Conservation (phyloP, 2,113 vertebrate genomes). For the Cololabis saira region DNA sequence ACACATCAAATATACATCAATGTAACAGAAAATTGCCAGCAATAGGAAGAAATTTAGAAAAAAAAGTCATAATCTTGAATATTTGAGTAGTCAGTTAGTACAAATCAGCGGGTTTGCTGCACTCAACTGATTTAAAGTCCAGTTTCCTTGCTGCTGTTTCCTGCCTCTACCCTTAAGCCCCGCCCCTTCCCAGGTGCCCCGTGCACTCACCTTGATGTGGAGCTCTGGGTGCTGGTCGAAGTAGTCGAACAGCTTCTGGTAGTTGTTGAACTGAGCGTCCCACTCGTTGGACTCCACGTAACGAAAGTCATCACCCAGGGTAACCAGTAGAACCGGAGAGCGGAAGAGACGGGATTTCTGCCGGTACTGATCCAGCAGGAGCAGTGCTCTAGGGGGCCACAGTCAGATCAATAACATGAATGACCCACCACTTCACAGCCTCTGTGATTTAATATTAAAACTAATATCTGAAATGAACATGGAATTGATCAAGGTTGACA, state of each 20-base stretch:
- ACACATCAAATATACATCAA: too few relatives aligned
- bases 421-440: too few relatives aligned
- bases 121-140: too few relatives aligned
- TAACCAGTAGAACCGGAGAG: constrained; percentile 87
- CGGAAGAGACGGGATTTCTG: constrained; percentile 95
- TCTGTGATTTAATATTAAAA: too few relatives aligned
- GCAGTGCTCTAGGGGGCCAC: constrained; percentile 80
- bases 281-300: constrained; percentile 88
- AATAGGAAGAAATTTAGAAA: too few relatives aligned
- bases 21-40: too few relatives aligned
- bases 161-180: background rate
- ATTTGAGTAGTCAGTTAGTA: too few relatives aligned
- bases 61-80: too few relatives aligned
- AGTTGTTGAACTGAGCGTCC: constrained; percentile 93
- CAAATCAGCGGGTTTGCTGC: too few relatives aligned
- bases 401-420: background rate
- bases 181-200: background rate
- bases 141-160: too few relatives aligned
- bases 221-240: constrained; percentile 88
- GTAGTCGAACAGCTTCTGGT: constrained; percentile 92
- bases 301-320: constrained; percentile 93
- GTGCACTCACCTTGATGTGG: constrained; percentile 85
- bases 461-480: too few relatives aligned
- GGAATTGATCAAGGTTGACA: too few relatives aligned
- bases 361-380: constrained; percentile 93